Percentiles rank a stretch among this genome's conserved stretches.
These are phyloP conservation scores for Donacobius atricapilla DNA, from an alignment of 2,113 vertebrate species.

Conservation along the genomic window DNA sequence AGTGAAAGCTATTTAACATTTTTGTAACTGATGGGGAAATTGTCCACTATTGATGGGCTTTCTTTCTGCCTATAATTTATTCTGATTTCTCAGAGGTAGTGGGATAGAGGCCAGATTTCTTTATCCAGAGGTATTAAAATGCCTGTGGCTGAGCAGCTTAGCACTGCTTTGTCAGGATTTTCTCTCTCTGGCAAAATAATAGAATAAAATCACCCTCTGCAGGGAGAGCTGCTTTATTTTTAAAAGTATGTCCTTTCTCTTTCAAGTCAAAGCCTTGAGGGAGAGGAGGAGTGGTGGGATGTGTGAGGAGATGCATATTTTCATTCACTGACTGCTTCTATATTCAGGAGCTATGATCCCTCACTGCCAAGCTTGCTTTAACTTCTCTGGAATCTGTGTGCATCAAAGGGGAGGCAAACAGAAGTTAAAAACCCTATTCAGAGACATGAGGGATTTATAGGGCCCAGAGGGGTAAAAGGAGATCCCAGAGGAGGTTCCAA, in stretches of 20 bases:
- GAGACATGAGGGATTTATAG: not conserved
- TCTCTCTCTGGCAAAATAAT: constrained; percentile 16
- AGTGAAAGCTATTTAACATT: not conserved
- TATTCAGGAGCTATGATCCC: not conserved
- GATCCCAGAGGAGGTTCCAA: not conserved
- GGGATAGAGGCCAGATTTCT: not conserved
- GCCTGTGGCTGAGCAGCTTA: constrained; percentile 8
- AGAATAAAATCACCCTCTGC: not conserved
- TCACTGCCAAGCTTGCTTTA: not conserved
- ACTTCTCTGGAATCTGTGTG: not conserved
- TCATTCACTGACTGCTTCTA: not conserved
- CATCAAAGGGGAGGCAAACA: not conserved
- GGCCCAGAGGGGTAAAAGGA: not conserved
- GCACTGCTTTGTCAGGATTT: constrained; percentile 15
- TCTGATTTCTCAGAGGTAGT: not conserved
- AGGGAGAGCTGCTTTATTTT: not conserved
- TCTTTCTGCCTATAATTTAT: constrained; percentile 12
- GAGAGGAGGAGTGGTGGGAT: not conserved
- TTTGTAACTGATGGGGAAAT: not conserved
- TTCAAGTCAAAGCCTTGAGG: not conserved
- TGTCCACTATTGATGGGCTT: not conserved
- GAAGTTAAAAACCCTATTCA: not conserved
- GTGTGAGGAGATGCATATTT: not conserved
- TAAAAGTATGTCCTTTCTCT: not conserved
- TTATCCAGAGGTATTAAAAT: not conserved